Conservation (phyloP, 1,140 invertebrate species). For the Steinernema khuongi region DNA sequence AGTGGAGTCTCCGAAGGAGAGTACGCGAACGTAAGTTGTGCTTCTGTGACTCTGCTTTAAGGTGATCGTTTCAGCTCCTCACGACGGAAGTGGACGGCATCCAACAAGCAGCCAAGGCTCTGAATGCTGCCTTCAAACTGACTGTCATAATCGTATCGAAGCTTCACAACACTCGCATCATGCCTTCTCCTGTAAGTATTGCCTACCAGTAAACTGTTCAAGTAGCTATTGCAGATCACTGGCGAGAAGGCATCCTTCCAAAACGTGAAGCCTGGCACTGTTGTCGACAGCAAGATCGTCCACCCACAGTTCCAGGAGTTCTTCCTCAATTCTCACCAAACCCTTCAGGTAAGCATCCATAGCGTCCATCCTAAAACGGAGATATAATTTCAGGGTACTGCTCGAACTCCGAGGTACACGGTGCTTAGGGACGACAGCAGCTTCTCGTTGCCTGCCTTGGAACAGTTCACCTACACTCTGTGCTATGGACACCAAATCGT, state of each 20-base stretch:
- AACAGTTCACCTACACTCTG: background rate
- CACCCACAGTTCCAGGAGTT: background rate
- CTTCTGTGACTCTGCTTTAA: background rate
- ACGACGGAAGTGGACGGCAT: no score
- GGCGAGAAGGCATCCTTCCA: no score
- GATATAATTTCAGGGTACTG: background rate
- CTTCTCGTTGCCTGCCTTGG: background rate
- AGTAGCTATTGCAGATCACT: no score
- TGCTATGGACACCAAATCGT: slow-evolving; percentile 19
- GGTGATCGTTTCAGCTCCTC: no score
- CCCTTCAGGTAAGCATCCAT: background rate
- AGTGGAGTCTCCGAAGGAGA: slow-evolving; percentile 24
- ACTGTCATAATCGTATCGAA: slow-evolving; percentile 21
- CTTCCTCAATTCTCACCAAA: background rate
- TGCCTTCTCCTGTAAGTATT: background rate
- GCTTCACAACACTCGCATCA: background rate
- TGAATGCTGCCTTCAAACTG: slow-evolving; percentile 13
- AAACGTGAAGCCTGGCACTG: background rate
- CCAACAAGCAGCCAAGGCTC: no score
- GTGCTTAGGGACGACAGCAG: background rate
- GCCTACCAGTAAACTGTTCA: no score
- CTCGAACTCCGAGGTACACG: slow-evolving; percentile 19
- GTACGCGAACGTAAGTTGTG: background rate
- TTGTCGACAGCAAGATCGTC: background rate
- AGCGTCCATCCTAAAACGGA: background rate